Percentiles rank a stretch among this genome's conserved stretches.
These are phyloP conservation scores for Phoxinus phoxinus DNA, from an alignment of 2,113 vertebrate species.

Conservation along the genomic window DNA sequence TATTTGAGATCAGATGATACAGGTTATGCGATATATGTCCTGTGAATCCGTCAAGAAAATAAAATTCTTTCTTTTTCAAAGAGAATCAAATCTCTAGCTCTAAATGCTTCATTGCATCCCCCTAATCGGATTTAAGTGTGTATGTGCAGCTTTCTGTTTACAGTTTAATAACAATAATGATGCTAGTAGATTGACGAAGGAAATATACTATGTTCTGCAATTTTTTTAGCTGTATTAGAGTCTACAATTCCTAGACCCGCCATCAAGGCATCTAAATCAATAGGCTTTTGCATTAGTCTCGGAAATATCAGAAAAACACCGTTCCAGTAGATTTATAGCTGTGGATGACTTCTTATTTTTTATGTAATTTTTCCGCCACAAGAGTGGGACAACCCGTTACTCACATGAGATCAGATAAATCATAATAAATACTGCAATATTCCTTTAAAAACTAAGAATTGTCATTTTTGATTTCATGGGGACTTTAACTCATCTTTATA, in stretches of 20 bases:
- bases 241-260: neutral
- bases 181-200: neutral
- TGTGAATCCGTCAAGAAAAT: no score
- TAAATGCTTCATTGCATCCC: neutral
- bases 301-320: neutral
- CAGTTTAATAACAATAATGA: neutral
- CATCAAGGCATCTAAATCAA: neutral
- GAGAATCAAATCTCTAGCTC: neutral
- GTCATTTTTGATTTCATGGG: no score
- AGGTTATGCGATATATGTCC: no score
- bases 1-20: no score
- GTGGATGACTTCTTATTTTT: no score
- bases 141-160: neutral
- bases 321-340: no score
- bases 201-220: neutral
- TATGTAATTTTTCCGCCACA: no score
- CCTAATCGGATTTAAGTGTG: neutral
- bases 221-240: neutral
- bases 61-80: neutral
- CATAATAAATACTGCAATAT: no score
- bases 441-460: no score
- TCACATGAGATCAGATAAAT: no score
- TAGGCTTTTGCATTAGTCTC: neutral
- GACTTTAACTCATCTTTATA: neutral
- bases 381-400: no score